Conservation (phyloP, 2,888 invertebrate genomes). For the Ommatoiulus sabulosus region DNA sequence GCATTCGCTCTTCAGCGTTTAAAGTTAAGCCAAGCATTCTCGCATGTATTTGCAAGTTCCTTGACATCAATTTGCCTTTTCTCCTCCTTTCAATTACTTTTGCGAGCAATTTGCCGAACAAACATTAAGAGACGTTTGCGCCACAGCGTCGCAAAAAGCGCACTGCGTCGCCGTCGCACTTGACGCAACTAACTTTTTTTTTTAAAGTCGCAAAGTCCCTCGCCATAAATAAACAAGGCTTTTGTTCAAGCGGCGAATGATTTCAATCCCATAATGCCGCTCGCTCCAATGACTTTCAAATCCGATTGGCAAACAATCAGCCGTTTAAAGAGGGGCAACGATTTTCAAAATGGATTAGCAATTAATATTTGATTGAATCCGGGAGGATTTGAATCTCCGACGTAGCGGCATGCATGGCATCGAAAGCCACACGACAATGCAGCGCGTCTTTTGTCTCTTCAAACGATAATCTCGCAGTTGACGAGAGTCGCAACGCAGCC, state of each 20-base stretch:
- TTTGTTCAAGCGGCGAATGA: slow-evolving; percentile 17
- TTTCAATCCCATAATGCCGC: slow-evolving; percentile 26
- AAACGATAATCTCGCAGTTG: too few species aligned
- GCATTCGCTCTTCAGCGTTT: too few species aligned
- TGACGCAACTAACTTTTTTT: neutral
- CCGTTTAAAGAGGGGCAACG: slow-evolving; percentile 25
- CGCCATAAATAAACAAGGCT: neutral
- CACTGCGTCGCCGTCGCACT: neutral
- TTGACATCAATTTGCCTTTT: too few species aligned
- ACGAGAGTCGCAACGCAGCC: neutral
- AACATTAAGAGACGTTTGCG: neutral
- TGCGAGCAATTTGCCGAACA: too few species aligned
- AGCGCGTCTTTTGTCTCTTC: neutral
- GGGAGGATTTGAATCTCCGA: neutral
- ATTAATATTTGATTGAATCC: slow-evolving; percentile 31
- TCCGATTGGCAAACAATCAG: slow-evolving; percentile 47
- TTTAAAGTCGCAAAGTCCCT: neutral
- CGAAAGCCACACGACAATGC: neutral
- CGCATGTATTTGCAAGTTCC: too few species aligned
- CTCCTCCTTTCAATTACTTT: too few species aligned
- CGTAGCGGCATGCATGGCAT: neutral
- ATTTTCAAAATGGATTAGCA: slow-evolving; percentile 47
- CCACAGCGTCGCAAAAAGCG: neutral
- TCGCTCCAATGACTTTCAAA: slow-evolving; percentile 38
- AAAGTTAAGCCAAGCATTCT: too few species aligned